Evolutionary conservation across 2,113 vertebrate species (phyloP).

Genomic region (Oreochromis niloticus): DNA sequence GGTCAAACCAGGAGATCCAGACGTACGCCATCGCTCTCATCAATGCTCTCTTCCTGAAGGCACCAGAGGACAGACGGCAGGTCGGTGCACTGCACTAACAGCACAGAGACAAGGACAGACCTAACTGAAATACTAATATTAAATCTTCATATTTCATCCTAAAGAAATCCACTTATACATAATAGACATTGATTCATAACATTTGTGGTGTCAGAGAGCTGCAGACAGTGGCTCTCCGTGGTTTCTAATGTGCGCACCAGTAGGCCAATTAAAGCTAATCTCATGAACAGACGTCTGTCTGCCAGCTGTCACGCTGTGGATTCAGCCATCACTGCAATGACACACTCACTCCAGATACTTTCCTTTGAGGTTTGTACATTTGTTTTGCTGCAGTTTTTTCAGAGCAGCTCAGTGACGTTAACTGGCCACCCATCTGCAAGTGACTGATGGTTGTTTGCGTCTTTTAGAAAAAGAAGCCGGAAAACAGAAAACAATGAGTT

Average conservation of each 20-base stretch:
- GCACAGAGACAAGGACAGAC: not conserved
- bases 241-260: not conserved
- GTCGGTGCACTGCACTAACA: slow-evolving; percentile 65
- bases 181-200: not conserved
- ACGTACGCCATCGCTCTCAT: slow-evolving; percentile 97
- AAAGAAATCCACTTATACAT: not conserved
- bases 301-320: slow-evolving; percentile 31
- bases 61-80: slow-evolving; percentile 96
- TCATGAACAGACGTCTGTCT: slow-evolving; percentile 34
- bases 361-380: slow-evolving; percentile 28
- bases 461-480: not conserved
- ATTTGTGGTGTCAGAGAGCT: not conserved
- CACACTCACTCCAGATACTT: not conserved
- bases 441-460: not conserved
- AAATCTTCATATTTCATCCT: not conserved
- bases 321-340: slow-evolving; percentile 2
- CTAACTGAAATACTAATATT: slow-evolving; percentile 1
- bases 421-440: not conserved
- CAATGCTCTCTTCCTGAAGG: slow-evolving; percentile 97
- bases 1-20: slow-evolving; percentile 99
- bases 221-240: not conserved
- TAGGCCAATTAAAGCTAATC: not conserved
- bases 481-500: not conserved
- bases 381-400: slow-evolving; percentile 7
- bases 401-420: not conserved